These are phyloP conservation scores for Phalloptychus januarius DNA, from an alignment of 2,797 vertebrate genomes.

Conservation along the genomic window DNA sequence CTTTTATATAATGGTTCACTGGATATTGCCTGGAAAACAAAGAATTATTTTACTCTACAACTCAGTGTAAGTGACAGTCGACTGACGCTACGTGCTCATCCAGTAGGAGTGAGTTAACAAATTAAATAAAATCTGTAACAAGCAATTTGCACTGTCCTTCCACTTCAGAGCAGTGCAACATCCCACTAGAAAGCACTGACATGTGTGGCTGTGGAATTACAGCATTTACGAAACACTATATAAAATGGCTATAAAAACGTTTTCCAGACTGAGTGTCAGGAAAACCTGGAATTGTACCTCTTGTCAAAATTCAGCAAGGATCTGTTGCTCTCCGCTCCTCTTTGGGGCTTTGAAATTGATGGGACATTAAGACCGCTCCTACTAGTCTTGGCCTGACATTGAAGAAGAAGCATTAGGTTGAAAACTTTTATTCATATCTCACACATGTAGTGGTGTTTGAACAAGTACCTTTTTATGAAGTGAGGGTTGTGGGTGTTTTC, in stretches of 20 bases:
- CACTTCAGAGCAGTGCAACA: background rate
- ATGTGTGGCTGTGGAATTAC: background rate
- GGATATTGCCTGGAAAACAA: slow-evolving; percentile 78
- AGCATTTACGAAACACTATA: background rate
- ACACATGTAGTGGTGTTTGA: background rate
- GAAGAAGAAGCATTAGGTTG: slow-evolving; percentile 18
- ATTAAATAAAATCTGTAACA: too few species aligned
- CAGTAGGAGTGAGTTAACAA: background rate
- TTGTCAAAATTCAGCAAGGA: slow-evolving; percentile 81
- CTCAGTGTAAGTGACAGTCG: background rate
- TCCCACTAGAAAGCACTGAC: background rate
- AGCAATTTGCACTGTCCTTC: background rate
- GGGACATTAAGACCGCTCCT: slow-evolving; percentile 70
- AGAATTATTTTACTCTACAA: background rate
- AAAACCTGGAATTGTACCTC: slow-evolving; percentile 74
- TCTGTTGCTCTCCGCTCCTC: slow-evolving; percentile 77
- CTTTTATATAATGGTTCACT: slow-evolving; percentile 89
- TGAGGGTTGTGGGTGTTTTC: slow-evolving; percentile 61
- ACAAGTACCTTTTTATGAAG: slow-evolving; percentile 78
- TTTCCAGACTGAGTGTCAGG: background rate
- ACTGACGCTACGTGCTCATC: background rate
- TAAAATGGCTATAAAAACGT: background rate
- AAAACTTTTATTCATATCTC: background rate
- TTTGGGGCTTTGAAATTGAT: slow-evolving; percentile 80
- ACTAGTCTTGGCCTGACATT: slow-evolving; percentile 71